phyloP scores from a whole-genome alignment of 2,113 vertebrate species.

The Halichoerus grypus region DNA sequence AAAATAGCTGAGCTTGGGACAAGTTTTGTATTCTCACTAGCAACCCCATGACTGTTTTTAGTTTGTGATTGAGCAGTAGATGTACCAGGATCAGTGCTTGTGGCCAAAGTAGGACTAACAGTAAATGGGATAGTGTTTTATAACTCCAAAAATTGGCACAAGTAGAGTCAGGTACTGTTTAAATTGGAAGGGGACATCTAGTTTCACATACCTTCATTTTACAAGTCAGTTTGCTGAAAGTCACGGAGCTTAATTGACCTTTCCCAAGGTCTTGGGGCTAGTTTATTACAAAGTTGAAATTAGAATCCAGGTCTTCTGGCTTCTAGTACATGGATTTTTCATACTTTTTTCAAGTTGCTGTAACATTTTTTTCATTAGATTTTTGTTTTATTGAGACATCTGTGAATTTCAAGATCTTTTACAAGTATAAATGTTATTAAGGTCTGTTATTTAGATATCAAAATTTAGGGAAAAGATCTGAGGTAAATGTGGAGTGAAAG shows the following conservation, averaged over 20 bases:
- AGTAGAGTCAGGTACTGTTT: neutral
- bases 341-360: neutral
- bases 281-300: neutral
- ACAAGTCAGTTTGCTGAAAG: neutral
- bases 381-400: slow-evolving; percentile 1
- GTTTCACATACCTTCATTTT: slow-evolving; percentile 49
- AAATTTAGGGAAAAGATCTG: neutral
- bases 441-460: neutral
- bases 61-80: neutral
- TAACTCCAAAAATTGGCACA: neutral
- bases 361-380: neutral
- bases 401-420: slow-evolving; percentile 40
- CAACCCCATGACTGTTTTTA: slow-evolving; percentile 57
- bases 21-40: neutral
- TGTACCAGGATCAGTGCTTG: neutral
- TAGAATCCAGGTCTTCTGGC: neutral
- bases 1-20: slow-evolving; percentile 23
- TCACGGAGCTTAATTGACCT: slow-evolving; percentile 23
- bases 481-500: slow-evolving; percentile 39
- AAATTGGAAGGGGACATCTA: neutral
- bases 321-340: neutral
- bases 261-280: neutral
- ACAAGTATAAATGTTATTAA: slow-evolving; percentile 20
- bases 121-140: slow-evolving; percentile 2
- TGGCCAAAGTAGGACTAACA: neutral